Conservation (phyloP, 2,888 invertebrate genomes). For the Horisme vitalbata region DNA sequence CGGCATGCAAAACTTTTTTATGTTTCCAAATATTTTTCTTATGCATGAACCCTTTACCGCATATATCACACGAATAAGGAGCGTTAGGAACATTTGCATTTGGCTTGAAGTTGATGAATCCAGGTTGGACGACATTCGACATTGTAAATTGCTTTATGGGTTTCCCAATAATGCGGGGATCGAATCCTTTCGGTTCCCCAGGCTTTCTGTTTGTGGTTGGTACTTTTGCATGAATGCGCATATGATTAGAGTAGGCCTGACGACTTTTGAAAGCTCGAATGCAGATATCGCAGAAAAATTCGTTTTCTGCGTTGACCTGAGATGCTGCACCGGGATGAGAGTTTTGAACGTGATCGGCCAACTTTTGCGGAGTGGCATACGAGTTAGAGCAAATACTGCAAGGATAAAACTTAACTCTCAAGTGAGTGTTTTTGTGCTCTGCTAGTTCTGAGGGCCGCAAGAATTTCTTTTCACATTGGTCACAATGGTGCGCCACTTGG, state of each 20-base stretch:
- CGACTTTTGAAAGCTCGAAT: constrained; percentile 83
- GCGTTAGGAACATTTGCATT: constrained; percentile 71
- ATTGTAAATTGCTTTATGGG: constrained; percentile 66
- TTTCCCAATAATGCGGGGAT: constrained; percentile 72
- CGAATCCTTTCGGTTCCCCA: constrained; percentile 62
- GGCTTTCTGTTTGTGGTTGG: constrained; percentile 77
- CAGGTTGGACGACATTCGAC: constrained; percentile 48
- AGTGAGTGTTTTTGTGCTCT: constrained; percentile 86
- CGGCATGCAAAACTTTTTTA: constrained; percentile 78
- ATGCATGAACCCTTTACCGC: constrained; percentile 84
- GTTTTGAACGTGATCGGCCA: constrained; percentile 81
- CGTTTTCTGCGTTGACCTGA: constrained; percentile 49
- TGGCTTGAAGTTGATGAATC: constrained; percentile 63
- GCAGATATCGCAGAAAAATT: constrained; percentile 83
- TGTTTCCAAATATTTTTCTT: constrained; percentile 82
- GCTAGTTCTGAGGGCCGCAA: constrained; percentile 83
- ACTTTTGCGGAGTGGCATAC: constrained; percentile 84
- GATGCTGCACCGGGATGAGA: constrained; percentile 68
- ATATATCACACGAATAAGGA: constrained; percentile 84
- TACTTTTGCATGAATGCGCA: constrained; percentile 79
- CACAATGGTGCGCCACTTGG: constrained; percentile 80
- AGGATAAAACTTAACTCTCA: constrained; percentile 85
- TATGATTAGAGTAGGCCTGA: constrained; percentile 80
- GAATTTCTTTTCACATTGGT: constrained; percentile 85
- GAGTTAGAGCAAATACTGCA: constrained; percentile 83